Evolutionary conservation across 2,113 vertebrate species (phyloP), one percentile per base, ranked within the genome.

Genomic region (Suricata suricatta): DNA sequence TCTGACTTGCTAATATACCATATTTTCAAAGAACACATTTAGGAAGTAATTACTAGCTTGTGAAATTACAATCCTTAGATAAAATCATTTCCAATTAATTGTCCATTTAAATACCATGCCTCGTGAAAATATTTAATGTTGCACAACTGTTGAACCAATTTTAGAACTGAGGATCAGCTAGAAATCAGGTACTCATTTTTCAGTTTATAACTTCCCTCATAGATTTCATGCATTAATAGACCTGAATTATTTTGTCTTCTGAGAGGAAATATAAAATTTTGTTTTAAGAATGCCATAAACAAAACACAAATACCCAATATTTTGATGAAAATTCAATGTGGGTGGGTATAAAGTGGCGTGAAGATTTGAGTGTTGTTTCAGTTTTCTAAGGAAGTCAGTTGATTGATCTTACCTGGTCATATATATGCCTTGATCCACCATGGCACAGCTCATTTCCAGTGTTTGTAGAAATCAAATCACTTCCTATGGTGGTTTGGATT

Each of bases 331-430:
- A 82, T 82, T 74, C 72, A 88, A 88, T 89, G 14, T 69, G 14
- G n/a, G 16, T 79, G 86, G 52, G 2, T 66, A 7, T 35, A 66
- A 31, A 72, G 6, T 84, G 5, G 10, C 88, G 11, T 72, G 41
- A 72, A 66, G 54, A 0, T 85, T 86, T 50, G 13, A 64, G 66
- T 25, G 15, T 80, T 80, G 50, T 66, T 93, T 83, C 41, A 63
- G 5, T 92, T 95, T 96, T 54, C 35, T 35, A 92, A 93, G 15
- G 3, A 54, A 54, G 79, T 94, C 12, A 93, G 7, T 7, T 82
- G 27, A 44, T 7, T 82, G 27, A 44, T 90, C 92, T 96, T 96
- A 98, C 97, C 97, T 98, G 97, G 57, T 98, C 92, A 52, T 95
- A 83, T 71, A 74, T 81, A 19, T 96, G 96, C 57, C 31, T 97